Conservation (phyloP, 53 echinoderm and acorn worm species). For the Paracentrotus lividus region DNA sequence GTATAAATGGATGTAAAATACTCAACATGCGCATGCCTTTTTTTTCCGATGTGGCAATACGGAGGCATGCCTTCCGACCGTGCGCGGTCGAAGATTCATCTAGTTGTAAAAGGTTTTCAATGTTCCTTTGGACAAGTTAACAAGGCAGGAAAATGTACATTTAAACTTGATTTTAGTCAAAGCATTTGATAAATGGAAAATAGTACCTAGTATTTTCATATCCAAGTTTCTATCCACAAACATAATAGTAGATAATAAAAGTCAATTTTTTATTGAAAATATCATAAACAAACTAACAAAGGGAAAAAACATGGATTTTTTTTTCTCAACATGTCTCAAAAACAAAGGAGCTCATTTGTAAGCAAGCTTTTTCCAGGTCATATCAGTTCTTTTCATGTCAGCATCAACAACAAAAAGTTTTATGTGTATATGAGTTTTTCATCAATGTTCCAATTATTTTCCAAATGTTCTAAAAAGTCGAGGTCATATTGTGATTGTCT, state of each 20-base stretch:
- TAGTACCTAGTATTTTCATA: not conserved
- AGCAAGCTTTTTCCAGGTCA: not conserved
- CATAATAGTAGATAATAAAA: not conserved
- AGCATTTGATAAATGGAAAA: not conserved
- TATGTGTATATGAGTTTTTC: not conserved
- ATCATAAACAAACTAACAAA: not conserved
- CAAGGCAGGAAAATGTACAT: no score
- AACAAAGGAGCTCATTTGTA: conserved; percentile 27
- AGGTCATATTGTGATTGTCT: not conserved
- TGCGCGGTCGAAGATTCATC: no score
- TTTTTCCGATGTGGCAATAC: no score
- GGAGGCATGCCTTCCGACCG: no score
- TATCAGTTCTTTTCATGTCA: not conserved
- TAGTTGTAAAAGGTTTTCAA: no score
- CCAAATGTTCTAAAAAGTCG: not conserved
- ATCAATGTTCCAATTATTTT: not conserved
- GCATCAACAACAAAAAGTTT: not conserved
- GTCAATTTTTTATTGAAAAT: not conserved
- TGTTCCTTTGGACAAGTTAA: no score
- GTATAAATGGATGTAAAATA: no score
- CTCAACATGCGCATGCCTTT: no score
- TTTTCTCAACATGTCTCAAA: conserved; percentile 22
- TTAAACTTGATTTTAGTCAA: not conserved
- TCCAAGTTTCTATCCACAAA: not conserved
- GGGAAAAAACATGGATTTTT: not conserved